These are phyloP conservation scores for Caenorhabditis drosophilae DNA, from an alignment of 2,888 invertebrate species.

Conservation along the genomic window DNA sequence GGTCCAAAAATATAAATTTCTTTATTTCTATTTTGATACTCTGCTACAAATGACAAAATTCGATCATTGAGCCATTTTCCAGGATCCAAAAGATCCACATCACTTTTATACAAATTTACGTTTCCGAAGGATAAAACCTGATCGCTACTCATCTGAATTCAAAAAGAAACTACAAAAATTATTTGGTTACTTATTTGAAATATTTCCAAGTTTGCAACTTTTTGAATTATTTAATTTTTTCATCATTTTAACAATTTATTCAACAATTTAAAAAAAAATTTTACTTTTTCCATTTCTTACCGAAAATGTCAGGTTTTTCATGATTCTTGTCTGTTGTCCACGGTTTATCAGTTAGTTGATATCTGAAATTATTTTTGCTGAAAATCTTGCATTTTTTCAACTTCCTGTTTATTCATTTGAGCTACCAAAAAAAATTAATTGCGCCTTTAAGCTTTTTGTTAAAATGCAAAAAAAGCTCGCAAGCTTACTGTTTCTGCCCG, in stretches of 20 bases:
- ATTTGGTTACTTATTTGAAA: not conserved
- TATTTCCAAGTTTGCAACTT: not conserved
- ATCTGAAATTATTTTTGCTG: slow-evolving; percentile 10
- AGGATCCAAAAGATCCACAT: slow-evolving; percentile 19
- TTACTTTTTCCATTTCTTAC: slow-evolving; percentile 26
- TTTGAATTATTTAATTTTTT: no score
- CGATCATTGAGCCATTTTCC: slow-evolving; percentile 52
- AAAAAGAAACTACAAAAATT: not conserved
- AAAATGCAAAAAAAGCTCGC: no score
- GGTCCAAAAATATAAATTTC: slow-evolving; percentile 23
- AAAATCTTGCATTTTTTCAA: no score
- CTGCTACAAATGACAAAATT: slow-evolving; percentile 43
- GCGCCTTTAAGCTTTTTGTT: no score
- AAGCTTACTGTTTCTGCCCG: no score
- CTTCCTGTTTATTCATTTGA: no score
- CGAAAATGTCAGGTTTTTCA: slow-evolving; percentile 12
- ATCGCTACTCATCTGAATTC: not conserved
- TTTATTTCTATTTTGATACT: slow-evolving; percentile 29
- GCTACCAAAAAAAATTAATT: no score
- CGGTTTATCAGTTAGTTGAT: slow-evolving; percentile 25
- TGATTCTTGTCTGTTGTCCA: slow-evolving; percentile 35
- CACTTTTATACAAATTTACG: slow-evolving; percentile 12
- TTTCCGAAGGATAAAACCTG: slow-evolving; percentile 3
- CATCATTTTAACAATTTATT: no score
- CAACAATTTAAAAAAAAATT: no score